Evolutionary conservation across 2,888 invertebrate species (phyloP), one percentile per base, ranked within the genome.

Genomic region (Dendrolimus pini): DNA sequence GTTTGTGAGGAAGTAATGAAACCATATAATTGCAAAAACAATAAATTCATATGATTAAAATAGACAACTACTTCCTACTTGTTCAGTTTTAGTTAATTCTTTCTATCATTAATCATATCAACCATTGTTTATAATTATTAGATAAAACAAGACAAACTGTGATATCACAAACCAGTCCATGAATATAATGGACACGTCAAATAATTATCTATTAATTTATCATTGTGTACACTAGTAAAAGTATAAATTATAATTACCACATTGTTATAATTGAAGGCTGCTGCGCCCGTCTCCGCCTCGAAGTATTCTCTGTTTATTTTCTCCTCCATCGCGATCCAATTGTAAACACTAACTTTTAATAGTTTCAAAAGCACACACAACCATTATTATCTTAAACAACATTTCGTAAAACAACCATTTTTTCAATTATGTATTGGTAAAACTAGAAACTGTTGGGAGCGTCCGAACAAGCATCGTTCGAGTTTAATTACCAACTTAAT

Each of bases 231-330:
- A 53, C 8, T n/a, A 56, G 66, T 71, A 72, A 67, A 72, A 68
- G 67, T 61, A 65, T 64, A 60, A 70, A 65, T 59, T 66, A 57
- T 63, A 62, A 68, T 70, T 62, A 89, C 89, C 89, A 88, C 87
- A 83, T 89, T 89, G 73, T 87, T 87, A 65, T 82, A 89, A 71
- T 89, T 89, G 82, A 87, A 89, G 77, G 86, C 78, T 77, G 86
- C 78, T 77, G 86, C 78, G 63, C 47, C 47, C 9, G 85, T 77
- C 58, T 78, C 86, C 68, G 87, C 77, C 65, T 81, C 82, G 67
- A 80, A 89, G 68, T 85, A 89, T 74, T 89, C 89, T 71, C 80
- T 71, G 61, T 89, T 87, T 62, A 88, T 71, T 71, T 89, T 89
- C 60, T 89, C 89, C 64, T 86, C 84, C 89, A 89, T 89, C 68